Base-by-base conservation (phyloP, 37 sponge, comb jelly and placozoan genomes). In the Amphimedon queenslandica region DNA sequence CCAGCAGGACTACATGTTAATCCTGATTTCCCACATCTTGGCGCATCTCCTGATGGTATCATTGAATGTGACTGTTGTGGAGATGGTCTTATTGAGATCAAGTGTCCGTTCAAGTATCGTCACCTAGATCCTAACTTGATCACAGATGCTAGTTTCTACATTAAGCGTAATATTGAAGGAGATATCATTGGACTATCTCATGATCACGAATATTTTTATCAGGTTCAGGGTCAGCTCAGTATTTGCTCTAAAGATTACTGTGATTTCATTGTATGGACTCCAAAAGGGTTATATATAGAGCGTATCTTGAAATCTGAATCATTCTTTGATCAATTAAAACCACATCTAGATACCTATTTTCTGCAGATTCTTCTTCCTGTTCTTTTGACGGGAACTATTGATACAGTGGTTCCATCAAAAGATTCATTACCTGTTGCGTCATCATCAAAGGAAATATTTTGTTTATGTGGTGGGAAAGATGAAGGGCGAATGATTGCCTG, bases 201-300 rank as follows among this genome's bases (percentile, higher is more conserved):
- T 8, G 66, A 51, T 4, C 74, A 73, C 37, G 11, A 63, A 6
- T 81, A 73, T 58, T 81, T 57, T 40, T 73, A 55, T 53, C 82
- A 81, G 38, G 8, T 81, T 20, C 74, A 81, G 29, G 58, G 74
- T 1, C 82, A 81, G 55, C 16, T 81, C 23, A 38, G 57, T 23
- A 25, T 80, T 20, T 71, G 72, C 33, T 53, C 58, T 42, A 47
- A 3, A 29, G 56, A 71, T 1, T 80, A 80, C 37, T 69, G 70
- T 61, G 64, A 61, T 61, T 61, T 61, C 64, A 28, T 61, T 10
- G 11, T 16, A n/a, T 61, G 64, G 64, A 61, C 64, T 29, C 64
- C 10, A 61, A 61, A 61, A 16, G 64, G 64, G 10, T n/a, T 29
- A 10, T 29, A 61, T 25, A 61, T 16, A 21, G 64, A 61, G 31